Percentiles rank a stretch among this genome's conserved stretches.
phyloP scores from a whole-genome alignment of 2,797 vertebrate genomes.

The Pangasius macronema region DNA sequence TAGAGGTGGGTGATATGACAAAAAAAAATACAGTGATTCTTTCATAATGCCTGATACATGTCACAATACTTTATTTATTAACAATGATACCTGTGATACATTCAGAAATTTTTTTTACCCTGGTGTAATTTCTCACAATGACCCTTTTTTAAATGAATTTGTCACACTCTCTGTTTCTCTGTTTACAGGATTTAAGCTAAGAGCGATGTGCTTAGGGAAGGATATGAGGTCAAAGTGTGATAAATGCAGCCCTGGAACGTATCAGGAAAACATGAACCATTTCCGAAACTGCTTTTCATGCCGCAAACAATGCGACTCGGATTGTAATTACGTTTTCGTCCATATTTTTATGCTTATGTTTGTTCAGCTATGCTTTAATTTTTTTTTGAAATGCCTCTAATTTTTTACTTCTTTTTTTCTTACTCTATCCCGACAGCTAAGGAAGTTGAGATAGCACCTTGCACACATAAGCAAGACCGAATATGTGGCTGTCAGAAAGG shows the following conservation, averaged over 20 bases:
- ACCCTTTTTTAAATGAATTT: background rate
- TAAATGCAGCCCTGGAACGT: constrained; percentile 43
- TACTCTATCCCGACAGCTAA: background rate
- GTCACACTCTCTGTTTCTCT: background rate
- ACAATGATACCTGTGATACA: background rate
- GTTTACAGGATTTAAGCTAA: constrained; percentile 68
- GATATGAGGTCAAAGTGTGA: constrained; percentile 53
- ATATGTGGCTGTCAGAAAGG: constrained; percentile 61
- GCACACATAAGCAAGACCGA: background rate
- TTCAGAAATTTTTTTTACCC: background rate
- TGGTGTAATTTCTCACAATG: background rate
- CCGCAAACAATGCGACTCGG: constrained; percentile 6
- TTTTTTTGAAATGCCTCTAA: no score
- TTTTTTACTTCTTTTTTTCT: background rate
- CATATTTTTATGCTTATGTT: background rate
- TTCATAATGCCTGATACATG: background rate
- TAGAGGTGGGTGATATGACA: background rate
- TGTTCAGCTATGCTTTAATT: background rate
- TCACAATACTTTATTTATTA: background rate
- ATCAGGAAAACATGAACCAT: constrained; percentile 54
- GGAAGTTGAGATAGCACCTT: background rate
- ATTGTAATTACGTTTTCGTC: constrained; percentile 55
- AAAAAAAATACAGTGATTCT: background rate
- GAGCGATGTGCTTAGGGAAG: background rate
- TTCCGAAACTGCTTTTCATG: constrained; percentile 6